Base-by-base conservation (phyloP, 2,888 invertebrate genomes). In the Stratiomys singularior region DNA sequence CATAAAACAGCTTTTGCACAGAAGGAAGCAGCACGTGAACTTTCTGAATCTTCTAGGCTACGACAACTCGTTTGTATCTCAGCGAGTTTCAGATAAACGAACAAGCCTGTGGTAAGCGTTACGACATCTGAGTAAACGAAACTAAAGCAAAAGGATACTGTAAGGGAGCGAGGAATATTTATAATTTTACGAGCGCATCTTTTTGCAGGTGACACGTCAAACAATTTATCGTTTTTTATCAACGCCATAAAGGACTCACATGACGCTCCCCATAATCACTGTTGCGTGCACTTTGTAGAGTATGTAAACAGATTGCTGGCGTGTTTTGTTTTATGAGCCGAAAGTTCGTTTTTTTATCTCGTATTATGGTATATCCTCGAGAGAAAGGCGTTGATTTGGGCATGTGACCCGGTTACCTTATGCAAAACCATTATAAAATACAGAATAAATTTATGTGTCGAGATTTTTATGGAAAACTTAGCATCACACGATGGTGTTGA, bases 181-280 rank as follows among this genome's bases (percentile, higher is more conserved):
- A 64, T 28, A 30, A 64, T 28, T 64, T 64, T 64, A 64, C 11
- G 30, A 30, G n/a, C 30, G n/a, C 15, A 3, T 37, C 18, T 13
- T n/a, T n/a, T n/a, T 52, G 52, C 52, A 18, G 52, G 15, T 52
- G 52, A 52, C 52, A 52, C 58, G 23, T 52, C 52, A 52, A 3
- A 18, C 58, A 25, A 25, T 25, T 60, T 25, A 60, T 23, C 58
- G 52, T 60, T 25, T 37, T 37, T 60, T 60, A 60, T 60, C 58
- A 60, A 60, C 13, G 64, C 23, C 15, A 64, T 28, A 64, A 64
- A 64, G 64, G 64, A 64, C 25, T 64, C 64, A 64, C 28, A 64
- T 27, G 28, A 9, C 30, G 30, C 30, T 64, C 27, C 64, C 27
- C 64, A 28, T 30, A 15, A 64, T 27, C 64, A 28, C 28, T 30